Base-by-base conservation (phyloP, 2,888 invertebrate genomes). In the Podabrus alpinus region DNA sequence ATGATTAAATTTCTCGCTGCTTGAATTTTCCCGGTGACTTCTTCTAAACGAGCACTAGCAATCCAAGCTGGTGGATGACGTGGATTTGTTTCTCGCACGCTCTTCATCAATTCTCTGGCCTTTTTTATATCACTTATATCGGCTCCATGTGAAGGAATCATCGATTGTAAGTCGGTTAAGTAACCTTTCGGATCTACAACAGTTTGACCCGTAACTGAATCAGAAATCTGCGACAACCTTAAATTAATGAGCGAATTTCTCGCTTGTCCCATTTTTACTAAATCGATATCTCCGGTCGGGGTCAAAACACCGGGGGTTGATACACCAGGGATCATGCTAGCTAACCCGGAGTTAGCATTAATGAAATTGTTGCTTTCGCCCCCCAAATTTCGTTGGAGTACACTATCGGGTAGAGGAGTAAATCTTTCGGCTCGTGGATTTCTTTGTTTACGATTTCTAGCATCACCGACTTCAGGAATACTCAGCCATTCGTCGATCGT, bases 61-160 rank as follows among this genome's bases (percentile, higher is more conserved):
- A 99, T 97, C 99, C 99, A 99, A 9, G 98, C 99, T 0, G 99
- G 99, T 0, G 99, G 98, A 90, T 99, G 99, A 86, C 98, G 98
- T 0, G 99, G 99, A 89, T 99, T 99, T 0, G 99, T 99, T 85
- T 95, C 95, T 68, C 99, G 90, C 0, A 99, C 98, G 68, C 98
- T 98, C 86, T 99, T 99, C 60, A 99, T 87, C 60, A 99, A 87
- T 72, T 98, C 88, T 73, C 99, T 90, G 0, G 99, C 99, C 86
- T 99, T 99, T 86, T 99, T 99, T 13, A 98, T 98, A 84, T 98
- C 98, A 86, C 97, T 97, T 61, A 98, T 98, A 85, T 98, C 99
- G 2, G 98, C 98, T 0, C 99, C 99, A 84, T 98, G 97, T 0
- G 97, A 96, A 0, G 99, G 99, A 83, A 99, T 96, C 98, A 99